Base-by-base conservation (phyloP, 2,888 invertebrate species). In the Leistus spinibarbis region DNA sequence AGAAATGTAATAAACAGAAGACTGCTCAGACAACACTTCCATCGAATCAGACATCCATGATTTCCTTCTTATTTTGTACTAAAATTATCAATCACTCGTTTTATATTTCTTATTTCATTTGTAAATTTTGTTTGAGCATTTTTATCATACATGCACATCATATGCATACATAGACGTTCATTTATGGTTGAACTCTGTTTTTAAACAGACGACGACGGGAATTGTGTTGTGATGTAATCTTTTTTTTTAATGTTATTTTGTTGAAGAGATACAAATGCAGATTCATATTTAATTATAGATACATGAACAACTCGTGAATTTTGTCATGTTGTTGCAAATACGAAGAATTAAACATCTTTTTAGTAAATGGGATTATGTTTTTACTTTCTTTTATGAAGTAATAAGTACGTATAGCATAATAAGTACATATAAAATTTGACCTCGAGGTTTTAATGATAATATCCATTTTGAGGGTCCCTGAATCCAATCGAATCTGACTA, bases 281-380 rank as follows among this genome's bases (percentile, higher is more conserved):
- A 62, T 53, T 69, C 20, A 66, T 64, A 53, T 71, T 64, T 64
- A 23, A 63, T 63, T 71, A 16, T 73, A 73, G 17, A 72, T 54
- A 60, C 16, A 57, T 62, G 54, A 72, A 66, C 67, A 66, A 73
- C 66, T 60, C 66, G 27, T 63, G 19, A 40, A 56, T 54, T 67
- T 63, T n/a, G n/a, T 73, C 73, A 67, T 73, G 67, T 73, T 67
- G 73, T 73, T 73, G 67, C 60, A 73, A 23, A 62, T 57, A 73
- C 56, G 24, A 23, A 53, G 53, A 24, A 73, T 67, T 73, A 67
- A 73, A 67, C 22, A 66, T 60, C 62, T 73, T 73, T 73, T 73
- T 73, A 67, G 40, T 10, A 40, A 40, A 40, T 40, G 40, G 40
- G n/a, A n/a, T n/a, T n/a, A n/a, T n/a, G n/a, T n/a, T n/a, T n/a